Conservation (phyloP, 2,113 vertebrate genomes). For the Clarias gariepinus region DNA sequence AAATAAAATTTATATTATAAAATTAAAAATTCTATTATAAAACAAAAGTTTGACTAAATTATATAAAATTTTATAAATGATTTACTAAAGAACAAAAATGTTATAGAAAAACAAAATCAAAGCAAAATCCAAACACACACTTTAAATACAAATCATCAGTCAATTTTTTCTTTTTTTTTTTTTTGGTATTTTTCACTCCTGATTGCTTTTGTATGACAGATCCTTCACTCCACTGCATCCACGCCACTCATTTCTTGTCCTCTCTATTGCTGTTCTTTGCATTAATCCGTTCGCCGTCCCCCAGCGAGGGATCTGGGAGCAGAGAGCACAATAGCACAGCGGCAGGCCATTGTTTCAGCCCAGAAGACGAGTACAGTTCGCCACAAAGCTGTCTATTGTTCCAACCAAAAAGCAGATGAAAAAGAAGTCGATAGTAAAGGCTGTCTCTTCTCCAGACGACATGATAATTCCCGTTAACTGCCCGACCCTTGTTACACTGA, state of each 20-base stretch:
- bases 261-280: slow-evolving; percentile 7
- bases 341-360: slow-evolving; percentile 34
- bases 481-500: background rate
- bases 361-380: slow-evolving; percentile 2
- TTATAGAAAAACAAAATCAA: background rate
- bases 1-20: too few species aligned
- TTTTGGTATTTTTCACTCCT: background rate
- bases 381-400: slow-evolving; percentile 32
- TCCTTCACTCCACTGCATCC: background rate
- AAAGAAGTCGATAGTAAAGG: slow-evolving; percentile 16
- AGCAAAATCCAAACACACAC: background rate
- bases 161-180: background rate
- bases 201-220: background rate
- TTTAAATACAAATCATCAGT: background rate
- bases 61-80: too few species aligned
- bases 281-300: background rate
- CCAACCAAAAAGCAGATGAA: slow-evolving; percentile 15
- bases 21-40: too few species aligned
- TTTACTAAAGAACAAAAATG: background rate
- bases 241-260: slow-evolving; percentile 3
- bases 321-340: slow-evolving; percentile 16
- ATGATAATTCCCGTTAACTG: slow-evolving; percentile 25
- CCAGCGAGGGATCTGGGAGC: background rate
- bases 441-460: slow-evolving; percentile 16
- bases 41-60: too few species aligned